Percentiles rank a stretch among this genome's conserved stretches.
These are phyloP conservation scores for Sciurus carolinensis DNA, from an alignment of 2,797 vertebrate species.

Conservation along the genomic window DNA sequence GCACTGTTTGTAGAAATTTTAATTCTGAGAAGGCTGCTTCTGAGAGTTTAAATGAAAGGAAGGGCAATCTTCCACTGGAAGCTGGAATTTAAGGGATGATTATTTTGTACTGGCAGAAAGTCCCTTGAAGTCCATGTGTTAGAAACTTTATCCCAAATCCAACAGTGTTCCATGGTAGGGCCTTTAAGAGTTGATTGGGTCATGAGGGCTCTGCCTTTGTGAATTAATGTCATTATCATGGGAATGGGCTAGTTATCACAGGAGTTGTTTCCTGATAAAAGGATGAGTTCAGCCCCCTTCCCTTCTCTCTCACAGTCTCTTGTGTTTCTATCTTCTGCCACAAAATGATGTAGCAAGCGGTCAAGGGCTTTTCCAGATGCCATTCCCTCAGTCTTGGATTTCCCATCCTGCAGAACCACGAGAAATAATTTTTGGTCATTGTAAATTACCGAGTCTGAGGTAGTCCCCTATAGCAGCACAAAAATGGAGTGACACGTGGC, in stretches of 20 bases:
- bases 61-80: background rate
- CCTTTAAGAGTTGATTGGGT: background rate
- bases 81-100: background rate
- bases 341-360: background rate
- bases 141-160: background rate
- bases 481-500: background rate
- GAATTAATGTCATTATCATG: background rate
- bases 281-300: background rate
- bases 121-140: background rate
- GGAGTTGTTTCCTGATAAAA: background rate
- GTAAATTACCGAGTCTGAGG: background rate
- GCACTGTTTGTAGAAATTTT: background rate
- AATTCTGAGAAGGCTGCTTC: background rate
- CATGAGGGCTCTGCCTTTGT: background rate
- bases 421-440: background rate
- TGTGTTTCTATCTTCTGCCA: background rate
- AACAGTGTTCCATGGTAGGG: background rate
- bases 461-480: background rate
- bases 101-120: too few relatives aligned
- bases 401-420: background rate
- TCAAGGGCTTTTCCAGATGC: background rate
- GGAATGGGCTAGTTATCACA: background rate
- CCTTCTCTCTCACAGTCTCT: background rate
- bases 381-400: background rate
- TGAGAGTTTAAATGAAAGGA: background rate